phyloP scores from a whole-genome alignment of 1,140 invertebrate species.

The Archivesica marissinica region DNA sequence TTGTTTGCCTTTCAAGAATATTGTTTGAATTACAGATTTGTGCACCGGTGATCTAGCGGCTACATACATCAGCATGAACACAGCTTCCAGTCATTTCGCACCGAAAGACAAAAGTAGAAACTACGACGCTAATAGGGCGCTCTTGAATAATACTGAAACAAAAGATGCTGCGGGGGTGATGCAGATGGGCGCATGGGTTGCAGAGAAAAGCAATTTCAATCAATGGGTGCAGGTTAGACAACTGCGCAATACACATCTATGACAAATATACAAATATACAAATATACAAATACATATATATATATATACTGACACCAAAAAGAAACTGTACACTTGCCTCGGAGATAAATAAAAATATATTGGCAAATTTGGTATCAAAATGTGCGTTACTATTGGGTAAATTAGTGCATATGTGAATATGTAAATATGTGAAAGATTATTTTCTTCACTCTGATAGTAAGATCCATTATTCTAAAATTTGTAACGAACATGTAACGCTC shows the following conservation, averaged over 20 bases:
- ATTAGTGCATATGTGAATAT: not conserved
- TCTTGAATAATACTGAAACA: constrained; percentile 61
- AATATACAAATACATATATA: no score
- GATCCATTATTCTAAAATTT: no score
- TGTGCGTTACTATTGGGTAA: not conserved
- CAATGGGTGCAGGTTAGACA: constrained; percentile 69
- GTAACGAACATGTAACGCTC: no score
- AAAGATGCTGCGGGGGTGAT: constrained; percentile 65
- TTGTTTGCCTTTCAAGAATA: no score
- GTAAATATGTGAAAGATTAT: no score
- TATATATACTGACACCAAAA: no score
- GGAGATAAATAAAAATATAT: no score
- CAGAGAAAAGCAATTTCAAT: constrained; percentile 66
- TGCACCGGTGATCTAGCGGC: constrained; percentile 39
- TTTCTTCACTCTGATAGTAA: no score
- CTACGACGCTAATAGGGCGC: constrained; percentile 59
- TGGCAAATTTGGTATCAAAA: no score
- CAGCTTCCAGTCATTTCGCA: constrained; percentile 23
- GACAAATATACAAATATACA: no score
- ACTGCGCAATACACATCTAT: not conserved
- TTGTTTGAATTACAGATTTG: constrained; percentile 28
- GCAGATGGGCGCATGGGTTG: constrained; percentile 70
- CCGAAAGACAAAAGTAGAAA: constrained; percentile 46
- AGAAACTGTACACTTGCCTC: no score
- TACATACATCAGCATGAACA: not conserved